phyloP scores from a whole-genome alignment of 2,113 vertebrate genomes.

The Eudyptes chrysolophus region DNA sequence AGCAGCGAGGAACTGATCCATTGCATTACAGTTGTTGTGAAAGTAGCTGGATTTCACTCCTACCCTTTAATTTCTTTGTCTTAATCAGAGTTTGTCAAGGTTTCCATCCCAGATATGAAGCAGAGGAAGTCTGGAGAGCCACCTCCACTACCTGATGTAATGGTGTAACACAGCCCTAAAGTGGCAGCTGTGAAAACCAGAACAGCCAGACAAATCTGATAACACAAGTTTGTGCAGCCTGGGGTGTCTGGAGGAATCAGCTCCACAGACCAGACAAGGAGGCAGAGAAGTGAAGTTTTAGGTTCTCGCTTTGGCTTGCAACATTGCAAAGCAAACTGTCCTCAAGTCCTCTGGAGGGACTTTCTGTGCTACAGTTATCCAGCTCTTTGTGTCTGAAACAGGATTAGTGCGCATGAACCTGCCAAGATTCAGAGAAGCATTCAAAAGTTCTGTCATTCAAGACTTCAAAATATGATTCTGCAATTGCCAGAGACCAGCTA shows the following conservation, averaged over 20 bases:
- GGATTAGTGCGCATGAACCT: neutral
- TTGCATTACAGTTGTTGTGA: neutral
- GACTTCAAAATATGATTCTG: neutral
- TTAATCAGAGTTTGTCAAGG: constrained; percentile 27
- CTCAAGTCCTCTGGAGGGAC: neutral
- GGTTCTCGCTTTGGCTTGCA: neutral
- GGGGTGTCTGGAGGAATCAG: neutral
- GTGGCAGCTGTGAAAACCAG: neutral
- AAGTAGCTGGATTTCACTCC: constrained; percentile 39
- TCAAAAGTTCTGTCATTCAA: neutral
- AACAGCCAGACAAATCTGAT: neutral
- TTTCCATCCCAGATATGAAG: neutral
- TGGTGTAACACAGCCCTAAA: neutral
- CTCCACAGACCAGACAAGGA: neutral
- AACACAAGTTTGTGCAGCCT: neutral
- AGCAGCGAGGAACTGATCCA: neutral
- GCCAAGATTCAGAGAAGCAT: neutral
- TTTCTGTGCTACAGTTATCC: neutral
- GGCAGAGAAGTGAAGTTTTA: neutral
- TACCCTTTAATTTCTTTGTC: constrained; percentile 48
- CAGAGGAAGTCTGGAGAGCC: neutral
- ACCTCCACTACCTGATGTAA: neutral
- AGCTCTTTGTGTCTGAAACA: neutral
- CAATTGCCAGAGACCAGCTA: neutral
- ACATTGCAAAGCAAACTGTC: neutral